These are phyloP conservation scores for Indicator indicator DNA, from an alignment of 2,113 vertebrate genomes.

Conservation along the genomic window DNA sequence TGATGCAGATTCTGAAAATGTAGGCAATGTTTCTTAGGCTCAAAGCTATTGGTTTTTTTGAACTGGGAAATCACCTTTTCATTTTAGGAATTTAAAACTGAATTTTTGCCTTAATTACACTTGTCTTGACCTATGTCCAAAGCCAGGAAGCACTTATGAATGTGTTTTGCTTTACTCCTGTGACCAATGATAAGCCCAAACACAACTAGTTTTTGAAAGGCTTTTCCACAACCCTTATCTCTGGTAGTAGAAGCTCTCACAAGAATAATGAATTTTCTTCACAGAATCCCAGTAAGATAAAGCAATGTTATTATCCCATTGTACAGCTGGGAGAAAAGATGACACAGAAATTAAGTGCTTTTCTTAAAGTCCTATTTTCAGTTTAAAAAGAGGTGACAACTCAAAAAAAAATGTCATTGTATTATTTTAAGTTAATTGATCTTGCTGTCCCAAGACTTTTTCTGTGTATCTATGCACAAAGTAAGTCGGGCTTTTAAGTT, in stretches of 20 bases:
- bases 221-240: conserved; percentile 36
- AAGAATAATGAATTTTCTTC: conserved; percentile 62
- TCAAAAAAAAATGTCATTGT: not conserved
- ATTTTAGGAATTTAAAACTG: not conserved
- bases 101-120: not conserved
- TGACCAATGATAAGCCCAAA: conserved; percentile 9
- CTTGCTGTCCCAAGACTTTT: not conserved
- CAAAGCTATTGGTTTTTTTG: not conserved
- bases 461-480: not conserved
- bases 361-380: conserved; percentile 11
- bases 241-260: not conserved
- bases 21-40: not conserved
- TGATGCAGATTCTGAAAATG: not conserved
- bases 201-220: not conserved
- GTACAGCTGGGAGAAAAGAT: conserved; percentile 18
- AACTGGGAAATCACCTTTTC: not conserved
- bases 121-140: not conserved
- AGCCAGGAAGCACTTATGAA: not conserved
- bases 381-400: not conserved
- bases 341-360: conserved; percentile 18
- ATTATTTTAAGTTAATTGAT: conserved; percentile 44
- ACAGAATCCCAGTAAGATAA: conserved; percentile 38
- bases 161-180: not conserved
- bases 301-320: conserved; percentile 42
- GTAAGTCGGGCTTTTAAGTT: not conserved